Base-by-base conservation (phyloP, 2,797 vertebrate species). In the Gymnopithys bicolor region DNA sequence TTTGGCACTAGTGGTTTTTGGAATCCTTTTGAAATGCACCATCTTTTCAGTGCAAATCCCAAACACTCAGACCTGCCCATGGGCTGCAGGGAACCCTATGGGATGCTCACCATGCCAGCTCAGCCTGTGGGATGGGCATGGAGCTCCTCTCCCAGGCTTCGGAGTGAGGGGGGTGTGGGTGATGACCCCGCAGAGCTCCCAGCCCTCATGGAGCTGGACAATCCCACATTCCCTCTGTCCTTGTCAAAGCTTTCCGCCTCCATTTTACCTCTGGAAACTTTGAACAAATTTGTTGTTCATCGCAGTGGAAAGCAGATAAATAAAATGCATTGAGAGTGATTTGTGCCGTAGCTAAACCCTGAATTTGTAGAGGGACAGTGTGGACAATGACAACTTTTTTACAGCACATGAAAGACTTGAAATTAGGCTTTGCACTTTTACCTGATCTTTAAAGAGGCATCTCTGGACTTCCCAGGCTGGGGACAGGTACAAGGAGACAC, bases 301-400 rank as follows among this genome's bases (percentile, higher is more conserved):
- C 59, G 13, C 75, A 70, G 92, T 18, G 89, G 77, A 78, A 94
- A 69, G 37, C 83, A 92, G 93, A 97, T 92, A 96, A 97, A 97
- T 93, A 95, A 96, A 96, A 96, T 89, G 74, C 73, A 93, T 25
- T 10, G 27, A 87, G 93, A 97, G 92, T 89, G 87, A 94, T 96
- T 94, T 95, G 95, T 68, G 76, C 80, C 92, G 89, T 92, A 95
- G 94, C 71, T 13, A 89, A 96, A 96, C 78, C 81, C 56, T 32
- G 19, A 68, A 48, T 81, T 79, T 59, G 82, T 63, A 78, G 82
- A 90, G 92, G 95, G 96, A 96, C 94, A 94, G 94, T 55, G 63
- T 96, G 67, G 93, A 89, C 48, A 96, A 85, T 53, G 89, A 84
- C 90, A 81, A 43, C 93, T 94, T 92, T 90, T 93, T 96, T 96